Base-by-base conservation (phyloP, 1,140 invertebrate species). In the Drosophila quadrilineata region DNA sequence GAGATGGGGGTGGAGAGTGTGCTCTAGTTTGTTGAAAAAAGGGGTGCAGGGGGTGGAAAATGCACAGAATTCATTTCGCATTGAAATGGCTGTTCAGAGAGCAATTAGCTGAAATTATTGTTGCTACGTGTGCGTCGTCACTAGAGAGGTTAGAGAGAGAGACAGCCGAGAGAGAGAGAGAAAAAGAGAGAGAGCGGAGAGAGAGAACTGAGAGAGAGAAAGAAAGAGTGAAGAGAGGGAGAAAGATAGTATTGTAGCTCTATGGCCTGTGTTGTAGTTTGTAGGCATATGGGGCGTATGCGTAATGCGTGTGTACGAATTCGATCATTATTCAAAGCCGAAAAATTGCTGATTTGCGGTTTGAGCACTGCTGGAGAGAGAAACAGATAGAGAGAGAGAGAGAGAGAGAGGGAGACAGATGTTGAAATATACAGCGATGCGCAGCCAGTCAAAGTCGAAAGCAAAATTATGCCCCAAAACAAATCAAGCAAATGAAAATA, bases 401-500 rank as follows among this genome's bases (percentile, higher is more conserved):
- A 35, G 41, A 29, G 33, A 41, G 19, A 56, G 17, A 26, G 21
- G 33, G 40, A 8, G 12, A 35, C 12, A 14, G 6, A 26, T 43
- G 22, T 26, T 2, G 21, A 43, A 43, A 43, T 22, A 43, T 28
- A 26, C 21, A 14, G 3, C 38, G 29, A 56, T 41, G 49, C 56
- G 52, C 43, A n/a, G 26, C 54, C 24, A 33, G 62, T 56, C 46
- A 14, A 60, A 52, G 54, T 33, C 62, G 43, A 50, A n/a, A 49
- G 52, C 52, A 38, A 74, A 85, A 85, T 85, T 85, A 85, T 85
- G 79, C 74, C n/a, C n/a, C 79, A 85, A 85, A 85, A 85, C 79
- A 85, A 85, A 85, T 85, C 79, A 85, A 79, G 80, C 79, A 85
- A 85, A 85, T 85, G 71, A 85, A 85, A 85, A 85, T 85, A 85